Percentiles rank a stretch among this genome's conserved stretches.
Conservation (phyloP, 2,797 vertebrate genomes). For the Thaleichthys pacificus region DNA sequence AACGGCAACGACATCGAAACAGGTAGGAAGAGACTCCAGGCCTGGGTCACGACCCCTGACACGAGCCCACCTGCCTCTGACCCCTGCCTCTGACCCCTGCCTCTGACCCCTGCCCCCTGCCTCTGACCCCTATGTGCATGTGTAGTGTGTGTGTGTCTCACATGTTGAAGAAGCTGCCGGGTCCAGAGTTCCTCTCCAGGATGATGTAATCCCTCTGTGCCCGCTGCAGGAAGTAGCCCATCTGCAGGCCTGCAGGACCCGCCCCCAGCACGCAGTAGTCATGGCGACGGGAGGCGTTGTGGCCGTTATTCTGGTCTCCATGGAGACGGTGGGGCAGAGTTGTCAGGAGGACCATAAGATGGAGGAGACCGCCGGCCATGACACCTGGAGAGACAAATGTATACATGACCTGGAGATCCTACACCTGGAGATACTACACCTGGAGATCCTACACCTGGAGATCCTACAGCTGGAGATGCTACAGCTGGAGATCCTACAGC, state of each 20-base stretch:
- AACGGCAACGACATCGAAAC: constrained; percentile 95
- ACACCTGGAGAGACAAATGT: constrained; percentile 36
- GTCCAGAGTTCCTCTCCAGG: constrained; percentile 82
- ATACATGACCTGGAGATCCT: neutral
- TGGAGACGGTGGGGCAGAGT: constrained; percentile 43
- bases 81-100: no score
- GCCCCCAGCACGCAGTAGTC: constrained; percentile 95
- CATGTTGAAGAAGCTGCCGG: constrained; percentile 88
- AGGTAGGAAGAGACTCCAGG: constrained; percentile 72
- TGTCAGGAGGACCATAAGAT: constrained; percentile 48
- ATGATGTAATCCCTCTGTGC: constrained; percentile 83
- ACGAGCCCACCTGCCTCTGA: no score
- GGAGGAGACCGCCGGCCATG: constrained; percentile 57
- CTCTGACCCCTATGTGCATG: no score
- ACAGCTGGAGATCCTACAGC: no score
- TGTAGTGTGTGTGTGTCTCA: constrained; percentile 34
- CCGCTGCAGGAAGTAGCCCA: constrained; percentile 85
- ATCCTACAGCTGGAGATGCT: no score
- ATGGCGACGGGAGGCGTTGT: constrained; percentile 55
- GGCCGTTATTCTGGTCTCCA: constrained; percentile 20
- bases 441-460: no score
- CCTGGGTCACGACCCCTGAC: no score
- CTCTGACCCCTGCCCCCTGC: no score
- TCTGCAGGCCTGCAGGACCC: constrained; percentile 90
- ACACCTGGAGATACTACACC: neutral